Evolutionary conservation across 2,888 invertebrate genomes (phyloP), one percentile per base, ranked within the genome.

Genomic region (Ceriagrion tenellum): DNA sequence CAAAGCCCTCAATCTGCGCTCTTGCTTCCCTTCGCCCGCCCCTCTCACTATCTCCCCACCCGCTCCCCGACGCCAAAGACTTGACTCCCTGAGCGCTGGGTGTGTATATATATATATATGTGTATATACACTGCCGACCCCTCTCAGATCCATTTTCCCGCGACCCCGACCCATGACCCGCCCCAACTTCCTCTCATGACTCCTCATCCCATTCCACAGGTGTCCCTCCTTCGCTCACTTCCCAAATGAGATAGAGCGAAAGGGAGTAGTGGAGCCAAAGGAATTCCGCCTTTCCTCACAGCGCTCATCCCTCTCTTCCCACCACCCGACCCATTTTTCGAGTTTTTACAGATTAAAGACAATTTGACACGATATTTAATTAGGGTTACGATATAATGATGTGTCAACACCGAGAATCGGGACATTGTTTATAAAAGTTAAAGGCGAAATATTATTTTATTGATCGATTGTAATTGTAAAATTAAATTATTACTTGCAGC

Each of bases 211-310:
- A 93, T 93, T 69, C 93, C 93, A 93, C 93, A 93, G 93, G 93
- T 93, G 93, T 69, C 63, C 47, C 69, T 93, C 93, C 93, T 93
- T 93, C 93, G 26, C 63, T 69, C 63, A 93, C 35, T 69, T 26
- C 91, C 47, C 23, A 47, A 18, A 26, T 55, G 55, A 89, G 89
- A 89, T 89, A 55, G 40, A 88, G 26, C n/a, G 47, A n/a, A 35
- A 55, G 89, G 26, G 89, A 26, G 88, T 40, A 16, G 26, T 40
- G 88, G 47, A 16, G 35, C 23, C 47, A n/a, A 47, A n/a, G 55
- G 89, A 55, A 55, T 35, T 13, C 35, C 81, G 35, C 30, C 1
- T 13, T 81, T 30, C 81, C 35, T 81, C 81, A 81, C 16, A 30
- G 35, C 81, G 30, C 1, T 2, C 81, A 35, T 81, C 26, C 35